Percentiles rank a stretch among this genome's conserved stretches.
Evolutionary conservation across 1,140 invertebrate genomes (phyloP).

Genomic region (Heliconius eleuchia): DNA sequence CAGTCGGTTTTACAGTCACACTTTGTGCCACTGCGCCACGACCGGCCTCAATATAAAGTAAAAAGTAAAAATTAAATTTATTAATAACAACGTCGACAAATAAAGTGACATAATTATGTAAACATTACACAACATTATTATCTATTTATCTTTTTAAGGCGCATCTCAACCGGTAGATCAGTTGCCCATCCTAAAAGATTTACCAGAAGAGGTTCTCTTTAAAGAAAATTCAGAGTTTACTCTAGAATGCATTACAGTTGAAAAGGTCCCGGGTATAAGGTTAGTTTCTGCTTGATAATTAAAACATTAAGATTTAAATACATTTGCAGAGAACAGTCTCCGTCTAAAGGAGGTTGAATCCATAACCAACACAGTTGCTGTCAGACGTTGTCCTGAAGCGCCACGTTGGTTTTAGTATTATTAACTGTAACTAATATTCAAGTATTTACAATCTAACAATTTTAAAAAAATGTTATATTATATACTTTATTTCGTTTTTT

Average conservation of each 20-base stretch:
- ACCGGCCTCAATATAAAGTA: too few species aligned
- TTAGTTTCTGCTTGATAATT: slow-evolving; percentile 18
- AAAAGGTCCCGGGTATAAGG: slow-evolving; percentile 31
- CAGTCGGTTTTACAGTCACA: too few species aligned
- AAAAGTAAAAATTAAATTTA: too few species aligned
- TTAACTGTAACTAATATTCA: too few species aligned
- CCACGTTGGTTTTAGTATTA: too few species aligned
- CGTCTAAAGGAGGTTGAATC: background rate
- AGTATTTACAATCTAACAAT: background rate
- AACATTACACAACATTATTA: too few species aligned
- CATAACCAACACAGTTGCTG: too few species aligned
- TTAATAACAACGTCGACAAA: too few species aligned
- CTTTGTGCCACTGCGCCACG: too few species aligned
- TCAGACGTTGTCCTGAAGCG: background rate
- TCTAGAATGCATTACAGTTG: slow-evolving; percentile 36
- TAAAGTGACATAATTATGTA: too few species aligned
- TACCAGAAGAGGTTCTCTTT: slow-evolving; percentile 38
- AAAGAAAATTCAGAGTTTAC: slow-evolving; percentile 31
- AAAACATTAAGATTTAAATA: background rate
- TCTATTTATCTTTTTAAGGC: slow-evolving; percentile 20
- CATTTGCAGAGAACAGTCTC: too few species aligned
- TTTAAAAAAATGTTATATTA: background rate
- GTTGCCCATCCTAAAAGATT: slow-evolving; percentile 33
- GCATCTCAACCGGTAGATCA: slow-evolving; percentile 31
- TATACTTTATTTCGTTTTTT: too few species aligned